These are phyloP conservation scores for Clupea harengus DNA, from an alignment of 2,113 vertebrate genomes.

Conservation along the genomic window DNA sequence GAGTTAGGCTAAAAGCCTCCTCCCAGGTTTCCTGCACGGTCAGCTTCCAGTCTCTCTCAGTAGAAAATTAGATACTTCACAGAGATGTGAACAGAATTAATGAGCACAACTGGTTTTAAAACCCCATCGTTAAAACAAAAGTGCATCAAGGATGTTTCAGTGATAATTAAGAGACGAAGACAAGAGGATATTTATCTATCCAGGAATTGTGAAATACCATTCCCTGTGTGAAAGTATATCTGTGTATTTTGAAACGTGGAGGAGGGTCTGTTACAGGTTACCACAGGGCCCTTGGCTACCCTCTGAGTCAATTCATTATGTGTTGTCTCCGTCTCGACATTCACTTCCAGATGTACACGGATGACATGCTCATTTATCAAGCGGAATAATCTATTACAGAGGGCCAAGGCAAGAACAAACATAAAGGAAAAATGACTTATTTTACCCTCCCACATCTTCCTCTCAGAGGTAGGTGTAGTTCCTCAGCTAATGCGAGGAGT, in stretches of 20 bases:
- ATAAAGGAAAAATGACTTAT: background rate
- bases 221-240: background rate
- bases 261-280: slow-evolving; percentile 45
- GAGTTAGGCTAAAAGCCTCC: background rate
- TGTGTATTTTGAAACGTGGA: slow-evolving; percentile 29
- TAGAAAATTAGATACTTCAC: background rate
- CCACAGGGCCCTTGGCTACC: slow-evolving; percentile 27
- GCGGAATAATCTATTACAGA: slow-evolving; percentile 37
- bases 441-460: background rate
- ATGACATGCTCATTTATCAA: slow-evolving; percentile 54
- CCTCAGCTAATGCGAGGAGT: background rate
- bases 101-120: background rate
- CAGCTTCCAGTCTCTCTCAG: background rate
- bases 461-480: background rate
- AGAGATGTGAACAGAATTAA: background rate
- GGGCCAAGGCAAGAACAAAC: slow-evolving; percentile 1
- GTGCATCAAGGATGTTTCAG: background rate
- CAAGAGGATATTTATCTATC: background rate
- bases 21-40: background rate
- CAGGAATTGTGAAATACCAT: background rate
- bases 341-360: slow-evolving; percentile 54
- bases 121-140: background rate
- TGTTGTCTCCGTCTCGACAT: slow-evolving; percentile 39
- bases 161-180: background rate
- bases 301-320: slow-evolving; percentile 47